These are phyloP conservation scores for Omphaloscelis lunosa DNA, from an alignment of 2,888 invertebrate species.

Conservation along the genomic window DNA sequence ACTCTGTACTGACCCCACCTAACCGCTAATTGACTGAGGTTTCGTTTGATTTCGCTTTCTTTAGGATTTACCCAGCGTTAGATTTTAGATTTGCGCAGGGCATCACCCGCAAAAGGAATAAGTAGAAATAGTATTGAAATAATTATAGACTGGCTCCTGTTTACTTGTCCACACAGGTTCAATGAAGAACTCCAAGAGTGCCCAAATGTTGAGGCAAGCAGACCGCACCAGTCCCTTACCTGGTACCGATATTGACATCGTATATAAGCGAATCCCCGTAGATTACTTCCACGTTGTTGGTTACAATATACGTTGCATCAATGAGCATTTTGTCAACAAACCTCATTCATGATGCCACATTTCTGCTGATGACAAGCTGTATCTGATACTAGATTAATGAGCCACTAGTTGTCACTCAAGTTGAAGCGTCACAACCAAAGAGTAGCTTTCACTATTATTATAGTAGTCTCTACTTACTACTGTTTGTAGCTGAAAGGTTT, in stretches of 20 bases:
- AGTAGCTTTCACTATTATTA: constrained; percentile 65
- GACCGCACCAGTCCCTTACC: constrained; percentile 92
- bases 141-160: constrained; percentile 84
- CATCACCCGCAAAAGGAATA: constrained; percentile 70
- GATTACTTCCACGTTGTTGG: constrained; percentile 81
- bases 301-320: constrained; percentile 76
- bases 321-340: constrained; percentile 77
- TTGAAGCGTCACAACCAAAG: constrained; percentile 59
- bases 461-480: constrained; percentile 65
- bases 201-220: constrained; percentile 92
- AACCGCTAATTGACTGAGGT: constrained; percentile 64
- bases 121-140: constrained; percentile 73
- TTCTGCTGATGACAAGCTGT: constrained; percentile 82
- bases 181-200: constrained; percentile 93
- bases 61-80: constrained; percentile 67
- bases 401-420: constrained; percentile 59
- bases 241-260: constrained; percentile 87
- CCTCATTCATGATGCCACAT: constrained; percentile 78
- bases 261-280: constrained; percentile 86
- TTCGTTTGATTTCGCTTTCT: constrained; percentile 77
- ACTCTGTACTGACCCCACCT: constrained; percentile 66
- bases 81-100: constrained; percentile 71
- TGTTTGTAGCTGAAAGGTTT: constrained; percentile 67
- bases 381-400: constrained; percentile 72
- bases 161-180: constrained; percentile 91